phyloP scores from a whole-genome alignment of 2,888 invertebrate species.

The Maniola hyperantus region DNA sequence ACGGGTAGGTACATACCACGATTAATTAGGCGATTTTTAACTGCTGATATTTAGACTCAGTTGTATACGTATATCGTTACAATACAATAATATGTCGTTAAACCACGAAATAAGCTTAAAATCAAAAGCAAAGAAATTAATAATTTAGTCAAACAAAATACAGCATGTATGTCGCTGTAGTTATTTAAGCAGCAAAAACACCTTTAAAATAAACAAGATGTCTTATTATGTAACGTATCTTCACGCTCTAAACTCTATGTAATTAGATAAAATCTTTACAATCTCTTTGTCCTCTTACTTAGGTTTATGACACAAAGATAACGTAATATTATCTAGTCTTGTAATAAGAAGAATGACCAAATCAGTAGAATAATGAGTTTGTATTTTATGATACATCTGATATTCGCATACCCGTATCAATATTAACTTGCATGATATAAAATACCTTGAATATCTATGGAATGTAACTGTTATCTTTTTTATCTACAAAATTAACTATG shows the following conservation, averaged over 20 bases:
- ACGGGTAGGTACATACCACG: too few species aligned
- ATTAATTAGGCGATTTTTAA: too few species aligned
- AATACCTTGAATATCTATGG: conserved; percentile 29
- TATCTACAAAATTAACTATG: conserved; percentile 32
- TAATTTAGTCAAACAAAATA: too few species aligned
- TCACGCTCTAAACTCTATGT: conserved; percentile 18
- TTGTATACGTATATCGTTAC: too few species aligned
- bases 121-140: too few species aligned
- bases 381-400: not conserved
- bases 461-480: conserved; percentile 30
- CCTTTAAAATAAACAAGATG: conserved; percentile 21
- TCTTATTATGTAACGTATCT: conserved; percentile 19
- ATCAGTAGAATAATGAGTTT: not conserved
- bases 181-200: conserved; percentile 6
- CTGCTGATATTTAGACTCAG: too few species aligned
- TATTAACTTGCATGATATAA: conserved; percentile 19
- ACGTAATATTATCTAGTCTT: not conserved
- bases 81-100: too few species aligned
- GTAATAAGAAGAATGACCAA: not conserved
- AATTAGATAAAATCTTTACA: conserved; percentile 22
- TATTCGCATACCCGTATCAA: conserved; percentile 31
- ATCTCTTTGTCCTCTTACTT: conserved; percentile 19
- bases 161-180: not conserved
- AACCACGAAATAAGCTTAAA: too few species aligned
- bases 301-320: not conserved